phyloP scores from a whole-genome alignment of 2,113 vertebrate genomes.

The Cheirogaleus medius region DNA sequence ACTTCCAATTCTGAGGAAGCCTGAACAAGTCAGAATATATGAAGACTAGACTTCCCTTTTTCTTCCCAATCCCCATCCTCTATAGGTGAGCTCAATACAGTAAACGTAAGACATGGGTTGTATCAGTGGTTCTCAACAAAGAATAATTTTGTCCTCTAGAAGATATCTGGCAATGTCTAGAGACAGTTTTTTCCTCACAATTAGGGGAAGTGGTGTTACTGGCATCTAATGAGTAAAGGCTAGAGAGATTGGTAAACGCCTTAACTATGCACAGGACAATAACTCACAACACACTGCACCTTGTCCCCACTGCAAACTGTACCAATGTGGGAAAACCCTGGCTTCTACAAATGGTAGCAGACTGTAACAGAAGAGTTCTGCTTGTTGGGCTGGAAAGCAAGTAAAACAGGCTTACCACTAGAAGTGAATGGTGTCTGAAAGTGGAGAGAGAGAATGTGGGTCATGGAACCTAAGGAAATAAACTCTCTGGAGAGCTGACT shows the following conservation, averaged over 20 bases:
- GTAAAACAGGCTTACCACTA: not conserved
- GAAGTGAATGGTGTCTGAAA: not conserved
- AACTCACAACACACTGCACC: not conserved
- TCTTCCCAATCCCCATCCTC: not conserved
- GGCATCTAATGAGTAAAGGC: not conserved
- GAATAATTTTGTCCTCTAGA: not conserved
- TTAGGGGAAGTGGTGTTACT: rapidly evolving
- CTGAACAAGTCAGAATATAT: not conserved
- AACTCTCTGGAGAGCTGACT: not conserved
- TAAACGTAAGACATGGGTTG: not conserved
- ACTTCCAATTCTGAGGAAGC: not conserved
- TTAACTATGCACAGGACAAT: not conserved
- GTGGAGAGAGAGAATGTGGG: not conserved
- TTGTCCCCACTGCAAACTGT: not conserved
- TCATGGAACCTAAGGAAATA: not conserved
- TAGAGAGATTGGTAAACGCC: not conserved
- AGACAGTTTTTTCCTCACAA: not conserved
- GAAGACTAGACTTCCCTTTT: not conserved
- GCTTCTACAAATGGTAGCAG: not conserved
- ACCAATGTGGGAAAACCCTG: not conserved
- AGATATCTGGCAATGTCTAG: not conserved
- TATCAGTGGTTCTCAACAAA: not conserved
- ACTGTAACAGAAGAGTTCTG: not conserved
- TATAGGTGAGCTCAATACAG: not conserved
- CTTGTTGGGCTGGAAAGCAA: not conserved